These are phyloP conservation scores for Microtus montanus DNA, from an alignment of 2,113 vertebrate species.

Conservation along the genomic window DNA sequence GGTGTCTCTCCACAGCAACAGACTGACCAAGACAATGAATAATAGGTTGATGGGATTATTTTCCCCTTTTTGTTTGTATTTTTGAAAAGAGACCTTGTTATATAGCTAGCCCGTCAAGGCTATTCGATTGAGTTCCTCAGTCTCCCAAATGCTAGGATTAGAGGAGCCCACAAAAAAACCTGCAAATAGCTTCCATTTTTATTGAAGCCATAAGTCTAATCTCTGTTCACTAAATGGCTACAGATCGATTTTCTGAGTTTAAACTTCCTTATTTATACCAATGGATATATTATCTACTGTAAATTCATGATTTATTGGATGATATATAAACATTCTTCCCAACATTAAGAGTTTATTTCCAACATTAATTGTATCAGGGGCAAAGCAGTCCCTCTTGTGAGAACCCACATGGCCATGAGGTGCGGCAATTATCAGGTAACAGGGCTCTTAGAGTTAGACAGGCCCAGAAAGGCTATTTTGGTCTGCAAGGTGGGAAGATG, in stretches of 20 bases:
- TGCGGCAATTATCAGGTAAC: background rate
- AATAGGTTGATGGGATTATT: background rate
- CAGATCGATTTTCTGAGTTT: constrained; percentile 42
- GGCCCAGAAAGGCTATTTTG: constrained; percentile 67
- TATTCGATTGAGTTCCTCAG: background rate
- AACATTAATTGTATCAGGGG: background rate
- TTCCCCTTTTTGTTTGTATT: background rate
- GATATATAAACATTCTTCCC: constrained; percentile 42
- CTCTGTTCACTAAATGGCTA: constrained; percentile 1
- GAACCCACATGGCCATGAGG: constrained; percentile 44
- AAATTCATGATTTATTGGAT: background rate
- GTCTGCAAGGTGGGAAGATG: constrained; percentile 69
- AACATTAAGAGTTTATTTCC: constrained; percentile 19
- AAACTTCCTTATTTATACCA: background rate
- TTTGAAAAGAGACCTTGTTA: background rate
- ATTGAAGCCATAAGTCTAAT: background rate
- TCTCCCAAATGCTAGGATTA: background rate
- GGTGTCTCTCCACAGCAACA: background rate
- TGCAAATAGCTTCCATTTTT: background rate
- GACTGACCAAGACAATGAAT: background rate
- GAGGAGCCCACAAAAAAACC: too few relatives aligned
- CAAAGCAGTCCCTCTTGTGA: background rate
- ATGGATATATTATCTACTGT: background rate
- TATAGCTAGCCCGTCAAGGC: background rate
- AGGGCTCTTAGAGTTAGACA: constrained; percentile 20